Base-by-base conservation (phyloP, 1,140 invertebrate genomes). In the Hylaeus anthracinus region DNA sequence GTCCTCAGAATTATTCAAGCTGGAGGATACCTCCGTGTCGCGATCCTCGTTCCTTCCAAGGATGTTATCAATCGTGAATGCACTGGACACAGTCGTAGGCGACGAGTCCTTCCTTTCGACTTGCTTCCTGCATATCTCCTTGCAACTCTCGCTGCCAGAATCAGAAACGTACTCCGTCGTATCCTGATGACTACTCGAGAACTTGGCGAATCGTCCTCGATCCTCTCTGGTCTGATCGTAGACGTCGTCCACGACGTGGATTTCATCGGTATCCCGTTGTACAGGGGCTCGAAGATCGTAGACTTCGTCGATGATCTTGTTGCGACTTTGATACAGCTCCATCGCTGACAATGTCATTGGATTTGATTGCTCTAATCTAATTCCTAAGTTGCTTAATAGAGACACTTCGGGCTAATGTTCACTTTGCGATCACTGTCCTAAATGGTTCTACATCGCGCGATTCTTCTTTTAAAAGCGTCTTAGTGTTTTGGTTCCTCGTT, bases 31-130 rank as follows among this genome's bases (percentile, higher is more conserved):
- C 0, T 74, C 74, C 1, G 72, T 63, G 1, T 88, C 71, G 37
- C 72, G 78, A 5, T 86, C 90, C 6, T 87, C 87, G 14, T 73
- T 79, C 72, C 83, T 90, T 0, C 90, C 90, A 0, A 92, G 88
- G 72, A 92, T 92, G 61, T 85, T 91, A 67, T 92, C 91, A 45
- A 91, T 91, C 1, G 90, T 90, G 55, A 91, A 91, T 51, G 89
- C 89, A 75, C 88, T 91, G 5, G 88, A 83, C 69, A 80, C 75
- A 12, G 80, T 67, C 8, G 81, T 75, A 55, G 76, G 76, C 3
- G 79, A 81, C 6, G 81, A 66, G 55, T 84, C 81, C 12, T 76
- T 89, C 39, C 77, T 69, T 39, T 84, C 81, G 1, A 14, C 58
- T 14, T 73, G 83, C 6, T 63, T 64, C 41, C 73, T 78, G 10